phyloP scores from a whole-genome alignment of 2,113 vertebrate species.

The Actenoides lindsayi region DNA sequence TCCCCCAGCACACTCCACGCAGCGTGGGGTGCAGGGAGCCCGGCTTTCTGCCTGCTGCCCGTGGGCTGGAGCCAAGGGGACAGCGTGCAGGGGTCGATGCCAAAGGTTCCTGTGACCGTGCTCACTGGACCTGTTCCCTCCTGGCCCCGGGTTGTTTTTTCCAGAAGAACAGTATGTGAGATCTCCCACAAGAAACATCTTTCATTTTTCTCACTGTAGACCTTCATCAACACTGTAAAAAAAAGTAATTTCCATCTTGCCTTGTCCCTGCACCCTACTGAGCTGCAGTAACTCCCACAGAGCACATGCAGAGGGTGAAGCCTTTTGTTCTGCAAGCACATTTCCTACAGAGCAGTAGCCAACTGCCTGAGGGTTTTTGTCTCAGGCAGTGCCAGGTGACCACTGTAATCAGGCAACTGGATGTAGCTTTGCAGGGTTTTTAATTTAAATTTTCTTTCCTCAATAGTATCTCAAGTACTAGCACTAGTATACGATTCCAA shows the following conservation, averaged over 20 bases:
- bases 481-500: too few relatives aligned
- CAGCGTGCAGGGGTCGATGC: rapidly evolving
- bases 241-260: not conserved
- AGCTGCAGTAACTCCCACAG: not conserved
- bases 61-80: not conserved
- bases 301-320: not conserved
- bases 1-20: not conserved
- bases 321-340: not conserved
- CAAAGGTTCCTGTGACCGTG: rapidly evolving
- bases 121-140: not conserved
- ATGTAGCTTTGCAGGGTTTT: not conserved
- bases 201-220: conserved; percentile 32
- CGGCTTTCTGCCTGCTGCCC: not conserved
- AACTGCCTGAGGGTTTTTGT: not conserved
- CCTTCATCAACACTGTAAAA: not conserved
- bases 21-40: not conserved
- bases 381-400: not conserved
- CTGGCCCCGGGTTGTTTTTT: rapidly evolving
- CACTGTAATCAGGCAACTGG: not conserved
- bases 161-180: conserved; percentile 2
- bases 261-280: not conserved
- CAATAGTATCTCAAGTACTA: not conserved
- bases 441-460: not conserved
- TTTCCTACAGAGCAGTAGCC: not conserved
- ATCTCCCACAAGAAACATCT: conserved; percentile 51